These are phyloP conservation scores for Steatocranus sp. DNA, from an alignment of 2,797 vertebrate species.

Conservation along the genomic window DNA sequence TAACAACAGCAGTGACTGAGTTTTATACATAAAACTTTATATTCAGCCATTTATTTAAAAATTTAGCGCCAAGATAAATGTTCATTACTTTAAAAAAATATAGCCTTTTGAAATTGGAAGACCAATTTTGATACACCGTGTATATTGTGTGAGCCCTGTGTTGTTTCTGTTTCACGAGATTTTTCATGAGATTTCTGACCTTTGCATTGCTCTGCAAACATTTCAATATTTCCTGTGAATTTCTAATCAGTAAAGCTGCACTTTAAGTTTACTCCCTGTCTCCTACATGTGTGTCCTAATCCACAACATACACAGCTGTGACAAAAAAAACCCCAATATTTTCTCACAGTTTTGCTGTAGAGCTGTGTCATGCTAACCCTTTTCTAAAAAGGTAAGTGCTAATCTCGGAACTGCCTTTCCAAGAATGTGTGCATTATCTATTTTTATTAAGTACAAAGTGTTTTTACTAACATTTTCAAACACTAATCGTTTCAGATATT, in stretches of 20 bases:
- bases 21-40: background rate
- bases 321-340: background rate
- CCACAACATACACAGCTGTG: background rate
- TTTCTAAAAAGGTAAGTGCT: background rate
- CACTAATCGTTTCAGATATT: rapidly evolving
- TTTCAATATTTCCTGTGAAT: background rate
- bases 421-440: background rate
- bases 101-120: background rate
- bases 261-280: background rate
- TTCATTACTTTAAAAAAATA: background rate
- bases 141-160: rapidly evolving
- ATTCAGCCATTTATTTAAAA: background rate
- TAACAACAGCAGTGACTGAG: background rate
- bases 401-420: background rate
- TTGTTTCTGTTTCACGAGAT: background rate
- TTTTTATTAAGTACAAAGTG: background rate
- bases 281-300: background rate
- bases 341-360: rapidly evolving
- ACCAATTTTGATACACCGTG: rapidly evolving
- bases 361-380: background rate
- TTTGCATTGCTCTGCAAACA: background rate
- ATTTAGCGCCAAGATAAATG: rapidly evolving
- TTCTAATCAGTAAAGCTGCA: background rate
- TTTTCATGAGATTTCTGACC: background rate
- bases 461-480: background rate